Conservation (phyloP, 1,140 invertebrate species). For the Colletes latitarsis region DNA sequence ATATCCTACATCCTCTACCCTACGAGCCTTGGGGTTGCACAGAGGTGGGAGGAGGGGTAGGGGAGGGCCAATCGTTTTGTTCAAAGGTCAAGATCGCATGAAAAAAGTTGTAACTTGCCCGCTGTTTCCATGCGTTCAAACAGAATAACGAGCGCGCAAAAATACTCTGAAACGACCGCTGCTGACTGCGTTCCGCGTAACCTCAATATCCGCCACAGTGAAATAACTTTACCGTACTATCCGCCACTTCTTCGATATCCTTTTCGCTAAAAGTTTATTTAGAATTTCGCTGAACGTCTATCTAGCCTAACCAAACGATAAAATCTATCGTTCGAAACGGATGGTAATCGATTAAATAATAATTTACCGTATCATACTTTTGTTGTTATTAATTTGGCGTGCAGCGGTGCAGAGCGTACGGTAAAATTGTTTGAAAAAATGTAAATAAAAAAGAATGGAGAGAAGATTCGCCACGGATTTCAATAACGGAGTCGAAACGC, state of each 20-base stretch:
- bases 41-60: background rate
- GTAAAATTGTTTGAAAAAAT: background rate
- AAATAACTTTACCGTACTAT: slow-evolving; percentile 2
- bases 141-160: slow-evolving; percentile 27
- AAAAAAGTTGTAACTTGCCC: slow-evolving; percentile 20
- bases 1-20: slow-evolving; percentile 53
- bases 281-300: background rate
- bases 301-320: too few relatives aligned
- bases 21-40: slow-evolving; percentile 30
- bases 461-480: slow-evolving; percentile 1
- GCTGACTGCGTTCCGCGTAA: slow-evolving; percentile 6
- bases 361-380: background rate
- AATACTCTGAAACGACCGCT: slow-evolving; percentile 10
- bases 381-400: background rate
- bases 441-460: background rate
- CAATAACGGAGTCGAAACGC: slow-evolving; percentile 26
- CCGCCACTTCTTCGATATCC: background rate
- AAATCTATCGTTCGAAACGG: too few relatives aligned
- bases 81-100: slow-evolving; percentile 46
- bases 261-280: background rate
- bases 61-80: slow-evolving; percentile 26
- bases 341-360: slow-evolving; percentile 8
- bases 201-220: slow-evolving; percentile 8
- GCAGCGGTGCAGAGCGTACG: too few relatives aligned
- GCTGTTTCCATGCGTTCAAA: slow-evolving; percentile 16